Conservation (phyloP, 1,140 invertebrate species). For the Drosophila erecta region DNA sequence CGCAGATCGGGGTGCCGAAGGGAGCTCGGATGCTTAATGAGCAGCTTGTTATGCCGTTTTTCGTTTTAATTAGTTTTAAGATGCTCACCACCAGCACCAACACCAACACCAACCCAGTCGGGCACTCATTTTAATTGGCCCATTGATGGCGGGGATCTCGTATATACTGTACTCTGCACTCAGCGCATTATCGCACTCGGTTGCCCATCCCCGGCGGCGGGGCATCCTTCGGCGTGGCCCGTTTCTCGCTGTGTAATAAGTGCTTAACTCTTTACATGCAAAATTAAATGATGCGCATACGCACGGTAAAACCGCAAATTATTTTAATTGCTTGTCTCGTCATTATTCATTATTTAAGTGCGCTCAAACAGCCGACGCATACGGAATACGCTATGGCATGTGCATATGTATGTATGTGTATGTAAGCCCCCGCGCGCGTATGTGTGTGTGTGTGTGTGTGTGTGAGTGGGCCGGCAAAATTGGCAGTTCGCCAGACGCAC, state of each 20-base stretch:
- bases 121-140: constrained; percentile 76
- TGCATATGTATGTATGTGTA: constrained; percentile 7
- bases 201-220: too few relatives aligned
- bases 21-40: constrained; percentile 70
- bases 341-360: constrained; percentile 85
- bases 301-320: constrained; percentile 84
- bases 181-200: not conserved
- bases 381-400: constrained; percentile 45
- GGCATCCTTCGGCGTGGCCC: not conserved
- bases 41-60: constrained; percentile 83
- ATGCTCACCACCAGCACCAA: constrained; percentile 76
- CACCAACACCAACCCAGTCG: too few relatives aligned
- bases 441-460: constrained; percentile 5
- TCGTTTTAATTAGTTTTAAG: constrained; percentile 84
- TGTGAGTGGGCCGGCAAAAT: constrained; percentile 53
- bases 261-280: constrained; percentile 82
- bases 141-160: constrained; percentile 61
- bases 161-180: not conserved
- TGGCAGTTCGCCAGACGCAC: constrained; percentile 38
- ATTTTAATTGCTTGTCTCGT: constrained; percentile 85
- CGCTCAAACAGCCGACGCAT: constrained; percentile 69
- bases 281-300: constrained; percentile 85
- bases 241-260: constrained; percentile 73
- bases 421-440: not conserved
- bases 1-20: constrained; percentile 41